Base-by-base conservation (phyloP, 2,797 vertebrate species). In the Hoplostethus atlanticus region DNA sequence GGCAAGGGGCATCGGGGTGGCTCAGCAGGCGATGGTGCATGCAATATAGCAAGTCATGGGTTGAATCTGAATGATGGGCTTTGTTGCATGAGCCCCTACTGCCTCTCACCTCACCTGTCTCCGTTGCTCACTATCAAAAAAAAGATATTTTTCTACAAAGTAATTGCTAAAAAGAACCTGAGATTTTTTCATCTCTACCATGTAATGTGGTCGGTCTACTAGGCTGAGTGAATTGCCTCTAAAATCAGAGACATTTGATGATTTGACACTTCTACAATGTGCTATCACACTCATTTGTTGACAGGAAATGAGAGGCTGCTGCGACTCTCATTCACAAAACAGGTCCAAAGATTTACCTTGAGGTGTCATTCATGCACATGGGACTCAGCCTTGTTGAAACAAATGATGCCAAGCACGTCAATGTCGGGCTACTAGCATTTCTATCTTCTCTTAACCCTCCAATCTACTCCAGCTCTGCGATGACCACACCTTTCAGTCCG, bases 1-100 rank as follows among this genome's bases (percentile, higher is more conserved):
- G 72, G 42, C 12, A 10, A 44, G 42, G 42, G 42, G 3, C 42
- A 15, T 73, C 75, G 4, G 12, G 40, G 71, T 63, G 84, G 56
- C 68, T 66, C 74, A 54, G 77, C 76, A 79, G 62, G 74, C 53
- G 55, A n/a, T n/a, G 53, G 51, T 70, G 68, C 50, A 40, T 53
- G 51, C 25, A 21, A 64, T 25, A 46, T 4, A 36, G 57, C 42
- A 62, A 77, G 60, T 68, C 3, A 30, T 51, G 64, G 65, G 50
- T 77, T 82, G 72, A 81, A 77, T 80, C 56, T 54, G 36, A 85
- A 83, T 73, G 64, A 64, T 72, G 36, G 28, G 44, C 42, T 75
- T 65, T 77, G 76, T 4, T 44, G 42, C 12, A 13, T 44, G 42
- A 11, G 12, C 42, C 4, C 42, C 11, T 9, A 8, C 38, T 3